phyloP scores from a whole-genome alignment of 2,888 invertebrate species.

The Plebejus melissa region DNA sequence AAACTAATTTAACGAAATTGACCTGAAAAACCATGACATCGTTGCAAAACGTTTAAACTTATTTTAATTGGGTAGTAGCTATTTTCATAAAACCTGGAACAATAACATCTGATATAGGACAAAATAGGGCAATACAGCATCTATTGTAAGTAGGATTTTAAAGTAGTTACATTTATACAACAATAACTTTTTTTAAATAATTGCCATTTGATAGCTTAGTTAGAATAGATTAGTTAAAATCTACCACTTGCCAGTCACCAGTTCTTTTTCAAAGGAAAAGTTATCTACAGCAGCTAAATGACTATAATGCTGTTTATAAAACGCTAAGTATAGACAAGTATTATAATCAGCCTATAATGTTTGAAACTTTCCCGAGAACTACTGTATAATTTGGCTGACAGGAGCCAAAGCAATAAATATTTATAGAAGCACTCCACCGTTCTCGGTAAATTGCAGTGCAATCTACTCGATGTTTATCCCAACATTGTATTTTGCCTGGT shows the following conservation, averaged over 20 bases:
- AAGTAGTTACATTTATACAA: no score
- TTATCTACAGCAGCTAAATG: background rate
- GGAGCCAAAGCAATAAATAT: conserved; percentile 67
- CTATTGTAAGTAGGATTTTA: no score
- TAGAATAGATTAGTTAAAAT: no score
- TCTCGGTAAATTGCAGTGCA: conserved; percentile 67
- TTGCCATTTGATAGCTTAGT: background rate
- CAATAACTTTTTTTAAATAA: no score
- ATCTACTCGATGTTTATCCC: conserved; percentile 65
- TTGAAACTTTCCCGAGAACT: conserved; percentile 52
- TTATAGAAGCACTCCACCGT: conserved; percentile 68
- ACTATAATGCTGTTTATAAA: background rate
- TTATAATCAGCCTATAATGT: conserved; percentile 45
- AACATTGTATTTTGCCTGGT: conserved; percentile 54
- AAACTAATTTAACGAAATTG: no score
- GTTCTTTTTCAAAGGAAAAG: background rate
- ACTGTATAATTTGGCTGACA: conserved; percentile 36
- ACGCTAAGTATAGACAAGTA: conserved; percentile 35
- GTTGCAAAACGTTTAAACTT: no score
- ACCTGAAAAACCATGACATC: no score
- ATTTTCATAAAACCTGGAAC: no score
- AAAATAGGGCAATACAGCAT: no score
- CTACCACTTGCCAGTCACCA: background rate
- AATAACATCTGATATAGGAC: no score
- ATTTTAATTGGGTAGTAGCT: no score